These are phyloP conservation scores for Muscidifurax raptorellus DNA, from an alignment of 1,140 invertebrate genomes.

Conservation along the genomic window DNA sequence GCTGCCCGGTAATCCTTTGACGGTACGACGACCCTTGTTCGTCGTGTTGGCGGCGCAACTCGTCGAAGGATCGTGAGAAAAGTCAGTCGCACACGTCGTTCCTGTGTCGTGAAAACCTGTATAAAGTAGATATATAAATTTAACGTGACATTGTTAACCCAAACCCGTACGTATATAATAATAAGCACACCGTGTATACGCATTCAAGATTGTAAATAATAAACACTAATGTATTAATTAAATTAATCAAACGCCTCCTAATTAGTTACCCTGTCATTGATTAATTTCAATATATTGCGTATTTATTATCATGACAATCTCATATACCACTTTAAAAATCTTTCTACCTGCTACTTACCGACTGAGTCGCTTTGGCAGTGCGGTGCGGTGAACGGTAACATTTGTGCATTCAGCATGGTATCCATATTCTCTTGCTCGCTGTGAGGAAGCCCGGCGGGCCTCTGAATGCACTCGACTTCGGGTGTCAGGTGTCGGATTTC, in stretches of 20 bases:
- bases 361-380: slow-evolving; percentile 45
- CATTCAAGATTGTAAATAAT: slow-evolving; percentile 37
- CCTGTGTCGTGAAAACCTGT: slow-evolving; percentile 47
- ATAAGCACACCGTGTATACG: slow-evolving; percentile 26
- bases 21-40: slow-evolving; percentile 65
- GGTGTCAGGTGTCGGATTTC: slow-evolving; percentile 33
- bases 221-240: slow-evolving; percentile 30
- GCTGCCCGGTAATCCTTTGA: slow-evolving; percentile 68
- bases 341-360: slow-evolving; percentile 46
- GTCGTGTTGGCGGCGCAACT: slow-evolving; percentile 30
- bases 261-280: no score
- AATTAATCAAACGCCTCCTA: neutral
- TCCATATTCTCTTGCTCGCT: slow-evolving; percentile 44
- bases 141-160: neutral
- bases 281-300: no score
- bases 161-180: neutral
- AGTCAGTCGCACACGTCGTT: slow-evolving; percentile 50
- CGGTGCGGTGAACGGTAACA: slow-evolving; percentile 17
- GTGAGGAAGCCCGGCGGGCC: neutral
- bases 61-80: slow-evolving; percentile 46
- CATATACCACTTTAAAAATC: no score
- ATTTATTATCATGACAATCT: no score
- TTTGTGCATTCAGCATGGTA: slow-evolving; percentile 29
- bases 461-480: slow-evolving; percentile 46
- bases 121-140: slow-evolving; percentile 5